Evolutionary conservation across 2,888 invertebrate species (phyloP).

Genomic region (Theristus sp.): DNA sequence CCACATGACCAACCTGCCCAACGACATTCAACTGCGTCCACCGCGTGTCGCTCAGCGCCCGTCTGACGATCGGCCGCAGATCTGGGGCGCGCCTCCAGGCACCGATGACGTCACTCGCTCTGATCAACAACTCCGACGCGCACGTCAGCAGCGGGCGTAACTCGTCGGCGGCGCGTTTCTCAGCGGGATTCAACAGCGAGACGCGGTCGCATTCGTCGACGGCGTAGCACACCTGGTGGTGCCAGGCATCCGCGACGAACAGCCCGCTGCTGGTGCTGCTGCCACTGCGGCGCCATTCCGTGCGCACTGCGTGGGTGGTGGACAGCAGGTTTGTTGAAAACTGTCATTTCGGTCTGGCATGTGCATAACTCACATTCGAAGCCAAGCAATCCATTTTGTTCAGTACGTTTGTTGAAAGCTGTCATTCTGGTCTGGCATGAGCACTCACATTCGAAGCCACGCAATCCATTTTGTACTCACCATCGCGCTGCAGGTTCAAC

Average conservation of each 20-base stretch:
- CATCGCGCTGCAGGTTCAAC: not conserved
- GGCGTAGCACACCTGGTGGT: not conserved
- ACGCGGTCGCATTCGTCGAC: not conserved
- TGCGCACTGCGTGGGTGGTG: not conserved
- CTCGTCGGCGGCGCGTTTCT: not conserved
- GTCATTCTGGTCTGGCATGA: no score
- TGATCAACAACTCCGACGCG: not conserved
- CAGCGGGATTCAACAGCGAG: not conserved
- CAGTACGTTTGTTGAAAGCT: no score
- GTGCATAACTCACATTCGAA: no score
- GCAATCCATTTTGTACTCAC: no score
- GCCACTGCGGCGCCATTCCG: not conserved
- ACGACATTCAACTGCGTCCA: not conserved
- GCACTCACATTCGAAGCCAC: no score
- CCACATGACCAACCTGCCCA: no score
- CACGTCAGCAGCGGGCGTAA: not conserved
- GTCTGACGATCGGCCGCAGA: not conserved
- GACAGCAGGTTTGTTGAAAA: not conserved
- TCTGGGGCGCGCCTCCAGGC: not conserved
- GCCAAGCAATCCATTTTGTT: no score
- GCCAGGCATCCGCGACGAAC: not conserved
- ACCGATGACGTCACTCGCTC: not conserved
- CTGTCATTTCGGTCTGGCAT: not conserved
- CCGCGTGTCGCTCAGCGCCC: not conserved
- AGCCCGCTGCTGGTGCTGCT: no score